phyloP scores from a whole-genome alignment of 1,140 invertebrate species.

The Yoshiicerus persimilis region DNA sequence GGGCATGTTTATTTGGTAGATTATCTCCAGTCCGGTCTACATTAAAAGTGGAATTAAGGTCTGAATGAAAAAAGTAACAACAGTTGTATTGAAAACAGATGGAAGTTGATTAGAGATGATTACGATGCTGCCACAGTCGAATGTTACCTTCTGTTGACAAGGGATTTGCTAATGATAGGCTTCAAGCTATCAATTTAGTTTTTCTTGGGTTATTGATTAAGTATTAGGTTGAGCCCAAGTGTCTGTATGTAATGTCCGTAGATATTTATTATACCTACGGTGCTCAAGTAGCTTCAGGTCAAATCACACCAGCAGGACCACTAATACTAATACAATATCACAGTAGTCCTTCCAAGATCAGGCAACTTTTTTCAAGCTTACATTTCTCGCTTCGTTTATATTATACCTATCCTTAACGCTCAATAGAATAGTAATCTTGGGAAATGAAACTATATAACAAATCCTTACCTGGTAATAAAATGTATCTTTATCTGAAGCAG shows the following conservation, averaged over 20 bases:
- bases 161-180: constrained; percentile 30
- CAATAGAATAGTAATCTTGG: background rate
- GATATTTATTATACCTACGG: background rate
- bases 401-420: background rate
- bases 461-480: background rate
- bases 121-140: background rate
- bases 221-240: background rate
- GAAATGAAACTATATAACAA: background rate
- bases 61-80: background rate
- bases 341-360: background rate
- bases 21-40: background rate
- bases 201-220: constrained; percentile 24
- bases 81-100: background rate
- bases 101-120: constrained; percentile 13
- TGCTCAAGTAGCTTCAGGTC: background rate
- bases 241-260: background rate
- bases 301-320: background rate
- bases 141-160: constrained; percentile 22
- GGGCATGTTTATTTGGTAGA: background rate
- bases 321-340: background rate
- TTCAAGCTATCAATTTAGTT: constrained; percentile 29
- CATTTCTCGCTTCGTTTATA: background rate
- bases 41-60: background rate
- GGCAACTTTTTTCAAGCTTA: background rate
- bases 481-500: background rate